These are phyloP conservation scores for Cephus rjabovi DNA, from an alignment of 2,888 invertebrate species.

Conservation along the genomic window DNA sequence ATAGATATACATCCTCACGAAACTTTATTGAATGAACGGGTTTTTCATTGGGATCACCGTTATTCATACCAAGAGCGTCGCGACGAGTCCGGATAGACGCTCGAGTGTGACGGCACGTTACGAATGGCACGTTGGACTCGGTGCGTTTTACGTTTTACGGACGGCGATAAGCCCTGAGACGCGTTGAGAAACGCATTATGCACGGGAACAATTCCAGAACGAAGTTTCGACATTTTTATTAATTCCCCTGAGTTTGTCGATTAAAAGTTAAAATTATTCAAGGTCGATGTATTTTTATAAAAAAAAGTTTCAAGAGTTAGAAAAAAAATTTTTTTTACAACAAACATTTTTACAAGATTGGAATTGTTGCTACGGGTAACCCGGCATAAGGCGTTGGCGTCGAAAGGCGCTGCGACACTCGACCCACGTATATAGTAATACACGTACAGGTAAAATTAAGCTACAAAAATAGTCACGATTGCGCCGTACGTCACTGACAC, in stretches of 20 bases:
- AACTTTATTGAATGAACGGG: conserved; percentile 4
- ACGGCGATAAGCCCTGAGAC: not conserved
- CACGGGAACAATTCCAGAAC: not conserved
- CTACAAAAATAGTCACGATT: conserved; percentile 1
- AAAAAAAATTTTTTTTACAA: not conserved
- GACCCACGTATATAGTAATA: not conserved
- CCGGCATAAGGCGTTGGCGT: not conserved
- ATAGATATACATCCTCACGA: not conserved
- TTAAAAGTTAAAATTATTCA: not conserved
- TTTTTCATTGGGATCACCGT: not conserved
- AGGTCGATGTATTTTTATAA: not conserved
- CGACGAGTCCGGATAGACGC: not conserved
- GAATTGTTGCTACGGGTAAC: not conserved
- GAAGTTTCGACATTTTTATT: not conserved
- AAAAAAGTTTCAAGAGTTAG: not conserved
- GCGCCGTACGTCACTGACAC: conserved; percentile 14
- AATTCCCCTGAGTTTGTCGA: not conserved
- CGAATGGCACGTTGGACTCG: conserved; percentile 1
- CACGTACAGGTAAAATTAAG: not conserved
- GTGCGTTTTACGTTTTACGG: not conserved
- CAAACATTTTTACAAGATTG: not conserved
- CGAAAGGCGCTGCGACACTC: not conserved
- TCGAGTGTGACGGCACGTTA: conserved; percentile 4
- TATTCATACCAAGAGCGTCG: not conserved
- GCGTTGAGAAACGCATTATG: not conserved